A percentile compares a stretch with the other conserved stretches of the same genome.
phyloP scores from a whole-genome alignment of 2,888 invertebrate species.

The Protodeltote pygarga region DNA sequence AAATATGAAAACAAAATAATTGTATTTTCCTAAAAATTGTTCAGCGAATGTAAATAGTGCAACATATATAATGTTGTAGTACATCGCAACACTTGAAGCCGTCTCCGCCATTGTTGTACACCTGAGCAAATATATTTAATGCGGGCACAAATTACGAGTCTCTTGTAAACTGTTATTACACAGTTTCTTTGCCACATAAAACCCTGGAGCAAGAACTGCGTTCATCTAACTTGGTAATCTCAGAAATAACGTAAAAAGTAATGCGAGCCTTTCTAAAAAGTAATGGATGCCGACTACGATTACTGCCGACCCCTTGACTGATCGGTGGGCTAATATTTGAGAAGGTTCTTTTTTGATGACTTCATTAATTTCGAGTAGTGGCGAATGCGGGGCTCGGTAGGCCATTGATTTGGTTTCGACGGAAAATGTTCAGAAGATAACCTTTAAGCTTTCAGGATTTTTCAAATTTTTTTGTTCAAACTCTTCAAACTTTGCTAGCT shows the following conservation, averaged over 20 bases:
- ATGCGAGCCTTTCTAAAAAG: constrained; percentile 8
- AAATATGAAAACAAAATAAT: too few species aligned
- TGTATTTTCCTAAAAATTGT: too few species aligned
- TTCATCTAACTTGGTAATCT: constrained; percentile 6
- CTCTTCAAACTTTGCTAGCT: too few species aligned
- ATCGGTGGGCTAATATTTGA: too few species aligned
- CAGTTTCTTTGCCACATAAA: constrained; percentile 20
- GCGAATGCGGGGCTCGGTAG: too few species aligned
- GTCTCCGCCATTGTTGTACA: constrained; percentile 9
- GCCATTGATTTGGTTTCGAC: too few species aligned
- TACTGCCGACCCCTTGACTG: too few species aligned
- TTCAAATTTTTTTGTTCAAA: too few species aligned
- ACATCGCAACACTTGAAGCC: neutral
- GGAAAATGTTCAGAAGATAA: too few species aligned
- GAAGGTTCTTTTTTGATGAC: too few species aligned
- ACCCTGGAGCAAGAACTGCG: constrained; percentile 1
- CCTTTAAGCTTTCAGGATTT: too few species aligned
- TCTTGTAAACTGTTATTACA: constrained; percentile 38
- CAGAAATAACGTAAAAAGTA: constrained; percentile 21
- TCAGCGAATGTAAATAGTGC: neutral
- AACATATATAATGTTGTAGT: neutral
- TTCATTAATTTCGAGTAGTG: too few species aligned
- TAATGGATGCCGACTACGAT: neutral
- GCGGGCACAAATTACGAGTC: constrained; percentile 39
- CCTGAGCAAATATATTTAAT: constrained; percentile 33